Evolutionary conservation across 2,888 invertebrate genomes (phyloP), one percentile per base, ranked within the genome.

Genomic region (Hipparchia sbordonii): DNA sequence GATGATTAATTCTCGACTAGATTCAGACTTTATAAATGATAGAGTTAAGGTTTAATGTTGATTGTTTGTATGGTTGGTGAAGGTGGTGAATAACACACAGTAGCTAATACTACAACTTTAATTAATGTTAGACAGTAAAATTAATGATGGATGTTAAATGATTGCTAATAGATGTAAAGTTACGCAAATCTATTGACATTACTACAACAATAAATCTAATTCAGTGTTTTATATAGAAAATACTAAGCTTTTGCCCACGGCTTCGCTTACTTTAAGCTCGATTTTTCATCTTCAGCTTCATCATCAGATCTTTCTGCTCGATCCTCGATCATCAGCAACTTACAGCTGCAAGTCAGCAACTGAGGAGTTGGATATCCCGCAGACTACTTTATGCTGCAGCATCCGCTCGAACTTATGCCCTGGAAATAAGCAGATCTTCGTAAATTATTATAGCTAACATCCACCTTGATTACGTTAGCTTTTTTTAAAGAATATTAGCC

Each of bases 11-110:
- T 56, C 65, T 63, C 56, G 61, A 65, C 70, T 63, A 70, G 72
- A 72, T 74, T 77, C 72, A 60, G 48, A 70, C 75, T 75, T 52
- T 79, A 78, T 75, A 72, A 61, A 71, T 66, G 45, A 33, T 63
- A 6, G 57, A 10, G 23, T 67, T 76, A 73, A 67, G 77, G 75
- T 72, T 70, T 70, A 72, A 72, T 74, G 72, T 74, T 52, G 6
- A 54, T 74, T 62, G 68, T 1, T 57, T n/a, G 46, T 61, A 39
- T 39, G 0, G 67, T 54, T 13, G 6, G 61, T 3, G 23, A 67
- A 46, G 74, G 72, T 74, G 57, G 71, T 59, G 68, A 68, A 67
- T 57, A 6, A 23, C 45, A 6, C 3, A 23, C 67, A 13, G 46
- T 46, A 57, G 45, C 67, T 33, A 52, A 33, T 12, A 12, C 51